Evolutionary conservation across 2,888 invertebrate species (phyloP).

Genomic region (Cabera pusaria): DNA sequence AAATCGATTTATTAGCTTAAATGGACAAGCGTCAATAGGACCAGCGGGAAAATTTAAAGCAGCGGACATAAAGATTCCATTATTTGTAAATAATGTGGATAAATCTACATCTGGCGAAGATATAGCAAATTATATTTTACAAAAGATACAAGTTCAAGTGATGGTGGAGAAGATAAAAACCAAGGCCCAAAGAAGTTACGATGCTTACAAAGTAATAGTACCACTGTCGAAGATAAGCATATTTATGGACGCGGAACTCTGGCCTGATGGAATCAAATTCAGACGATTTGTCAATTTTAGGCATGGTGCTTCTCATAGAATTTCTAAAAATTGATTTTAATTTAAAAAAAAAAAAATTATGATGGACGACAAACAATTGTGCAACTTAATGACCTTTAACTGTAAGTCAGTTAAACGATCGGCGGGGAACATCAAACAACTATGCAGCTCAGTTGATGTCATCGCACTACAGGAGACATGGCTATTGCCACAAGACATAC

Average conservation of each 20-base stretch:
- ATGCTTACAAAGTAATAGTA: constrained; percentile 2
- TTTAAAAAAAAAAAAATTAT: background rate
- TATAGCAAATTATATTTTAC: background rate
- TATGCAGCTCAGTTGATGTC: background rate
- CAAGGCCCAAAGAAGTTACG: background rate
- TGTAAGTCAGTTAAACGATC: no score
- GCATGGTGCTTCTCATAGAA: no score
- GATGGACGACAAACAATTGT: background rate
- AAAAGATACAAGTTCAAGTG: background rate
- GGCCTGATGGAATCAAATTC: background rate
- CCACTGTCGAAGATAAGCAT: background rate
- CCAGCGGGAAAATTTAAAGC: constrained; percentile 3
- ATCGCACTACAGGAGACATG: constrained; percentile 1
- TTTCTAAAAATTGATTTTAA: no score
- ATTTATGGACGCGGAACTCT: background rate
- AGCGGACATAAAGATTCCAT: background rate
- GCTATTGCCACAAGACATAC: background rate
- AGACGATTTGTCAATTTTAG: no score
- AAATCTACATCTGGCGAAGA: background rate
- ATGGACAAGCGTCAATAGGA: background rate
- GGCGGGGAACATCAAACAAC: no score
- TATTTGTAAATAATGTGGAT: constrained; percentile 2
- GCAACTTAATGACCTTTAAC: no score
- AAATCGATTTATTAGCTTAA: constrained; percentile 2
- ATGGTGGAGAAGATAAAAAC: background rate